Evolutionary conservation across 2,113 vertebrate species (phyloP), one percentile per base, ranked within the genome.

Genomic region (Misgurnus mizolepis): DNA sequence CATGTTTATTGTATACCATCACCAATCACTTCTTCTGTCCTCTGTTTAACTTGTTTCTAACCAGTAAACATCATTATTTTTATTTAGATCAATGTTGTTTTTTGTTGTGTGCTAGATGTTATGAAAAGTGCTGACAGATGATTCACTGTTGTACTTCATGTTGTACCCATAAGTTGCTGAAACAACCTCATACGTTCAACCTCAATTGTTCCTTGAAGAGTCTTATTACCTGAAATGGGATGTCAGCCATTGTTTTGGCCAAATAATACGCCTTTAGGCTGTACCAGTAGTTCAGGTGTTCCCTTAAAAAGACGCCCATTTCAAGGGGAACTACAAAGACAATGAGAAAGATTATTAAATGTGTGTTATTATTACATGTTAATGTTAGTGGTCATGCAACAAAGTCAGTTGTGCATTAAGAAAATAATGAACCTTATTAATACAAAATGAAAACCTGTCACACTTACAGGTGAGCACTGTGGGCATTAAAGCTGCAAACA

Each of bases 201-300:
- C 22, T 55, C 18, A 22, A 56, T 67, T 67, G 49, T 55, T 22
- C 4, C 6, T 39, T n/a, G n/a, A n/a, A n/a, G n/a, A n/a, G n/a
- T n/a, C n/a, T n/a, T 53, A 0, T 76, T 2, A 96, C 95, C 95
- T 96, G 95, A 39, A 96, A 96, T 71, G 95, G 95, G 74, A 96
- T 91, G 8, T 96, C 95, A 4, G 95, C 95, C 95, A 96, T 95
- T 18, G 95, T 96, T 90, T 96, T 96, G 84, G 95, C 95, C 11
- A 96, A 88, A 85, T 95, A 96, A 87, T 96, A 96, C 22, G 95
- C 95, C 87, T 96, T 96, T 76, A 96, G 89, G 83, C 95, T 96
- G 88, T 96, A 96, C 95, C 95, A 96, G 89, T 96, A 96, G 83
- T 96, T 96, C 76, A 96, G 89, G 69, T 96, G 95, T 27, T 96